A percentile compares a stretch with the other conserved stretches of the same genome.
Conservation (phyloP, 2,888 invertebrate genomes). For the Pyrrhopygopsis socrates region DNA sequence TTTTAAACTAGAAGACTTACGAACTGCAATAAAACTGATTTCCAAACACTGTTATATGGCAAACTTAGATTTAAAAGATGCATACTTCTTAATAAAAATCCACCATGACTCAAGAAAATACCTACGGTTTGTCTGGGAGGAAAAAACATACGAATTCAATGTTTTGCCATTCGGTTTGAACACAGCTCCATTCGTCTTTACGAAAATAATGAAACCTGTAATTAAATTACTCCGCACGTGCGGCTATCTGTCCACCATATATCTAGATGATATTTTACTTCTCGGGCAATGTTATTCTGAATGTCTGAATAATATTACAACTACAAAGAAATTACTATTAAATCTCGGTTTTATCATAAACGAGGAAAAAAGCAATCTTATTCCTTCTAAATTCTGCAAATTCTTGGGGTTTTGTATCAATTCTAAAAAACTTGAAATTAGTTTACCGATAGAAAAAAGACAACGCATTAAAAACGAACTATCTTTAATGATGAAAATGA, state of each 20-base stretch:
- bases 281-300: neutral
- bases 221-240: constrained; percentile 14
- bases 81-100: neutral
- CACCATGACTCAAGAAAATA: neutral
- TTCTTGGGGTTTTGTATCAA: constrained; percentile 50
- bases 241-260: constrained; percentile 2
- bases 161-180: constrained; percentile 6
- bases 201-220: constrained; percentile 23
- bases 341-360: constrained; percentile 55
- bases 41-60: neutral
- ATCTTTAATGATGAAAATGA: neutral
- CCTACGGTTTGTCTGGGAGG: neutral
- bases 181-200: neutral
- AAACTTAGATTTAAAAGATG: constrained; percentile 9
- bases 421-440: constrained; percentile 29
- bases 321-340: neutral
- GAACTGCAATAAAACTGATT: constrained; percentile 12
- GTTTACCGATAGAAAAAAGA: constrained; percentile 36
- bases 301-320: neutral
- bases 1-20: constrained; percentile 31
- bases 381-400: constrained; percentile 30
- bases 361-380: constrained; percentile 38
- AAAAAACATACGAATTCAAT: neutral
- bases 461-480: constrained; percentile 1
- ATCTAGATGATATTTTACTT: constrained; percentile 26